These are phyloP conservation scores for Monoplex corrugatus DNA, from an alignment of 2,888 invertebrate species.

Conservation along the genomic window DNA sequence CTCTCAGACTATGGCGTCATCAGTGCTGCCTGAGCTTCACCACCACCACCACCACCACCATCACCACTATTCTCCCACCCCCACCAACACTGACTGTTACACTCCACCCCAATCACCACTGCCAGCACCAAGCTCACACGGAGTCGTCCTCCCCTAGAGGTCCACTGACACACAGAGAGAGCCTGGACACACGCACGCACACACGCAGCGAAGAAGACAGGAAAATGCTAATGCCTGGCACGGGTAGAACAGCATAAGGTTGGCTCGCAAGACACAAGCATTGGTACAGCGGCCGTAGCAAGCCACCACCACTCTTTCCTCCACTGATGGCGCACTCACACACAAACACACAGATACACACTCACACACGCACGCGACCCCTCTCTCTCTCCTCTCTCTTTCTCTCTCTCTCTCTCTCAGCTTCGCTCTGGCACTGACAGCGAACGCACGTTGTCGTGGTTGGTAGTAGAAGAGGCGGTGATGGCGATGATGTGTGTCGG, in stretches of 20 bases:
- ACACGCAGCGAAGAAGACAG: neutral
- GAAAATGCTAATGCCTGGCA: constrained; percentile 22
- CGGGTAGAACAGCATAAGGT: constrained; percentile 10
- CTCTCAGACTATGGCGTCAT: constrained; percentile 25
- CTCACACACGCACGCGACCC: neutral
- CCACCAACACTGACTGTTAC: neutral
- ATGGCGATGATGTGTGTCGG: neutral
- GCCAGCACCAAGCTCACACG: neutral
- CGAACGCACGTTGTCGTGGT: neutral
- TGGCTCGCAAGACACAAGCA: neutral
- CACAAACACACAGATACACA: neutral
- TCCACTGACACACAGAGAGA: neutral
- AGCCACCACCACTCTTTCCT: no score
- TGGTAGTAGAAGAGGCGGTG: neutral
- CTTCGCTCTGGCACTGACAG: neutral
- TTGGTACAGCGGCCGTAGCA: neutral
- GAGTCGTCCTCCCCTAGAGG: neutral
- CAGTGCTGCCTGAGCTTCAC: neutral
- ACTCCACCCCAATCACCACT: neutral
- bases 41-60: neutral
- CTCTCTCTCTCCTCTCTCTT: neutral
- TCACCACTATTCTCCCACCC: neutral
- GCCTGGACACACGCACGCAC: neutral
- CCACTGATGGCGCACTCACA: neutral
- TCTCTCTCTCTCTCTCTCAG: neutral